Percentiles rank a stretch among this genome's conserved stretches.
Conservation (phyloP, 2,888 invertebrate species). For the Odontomyia ornata region DNA sequence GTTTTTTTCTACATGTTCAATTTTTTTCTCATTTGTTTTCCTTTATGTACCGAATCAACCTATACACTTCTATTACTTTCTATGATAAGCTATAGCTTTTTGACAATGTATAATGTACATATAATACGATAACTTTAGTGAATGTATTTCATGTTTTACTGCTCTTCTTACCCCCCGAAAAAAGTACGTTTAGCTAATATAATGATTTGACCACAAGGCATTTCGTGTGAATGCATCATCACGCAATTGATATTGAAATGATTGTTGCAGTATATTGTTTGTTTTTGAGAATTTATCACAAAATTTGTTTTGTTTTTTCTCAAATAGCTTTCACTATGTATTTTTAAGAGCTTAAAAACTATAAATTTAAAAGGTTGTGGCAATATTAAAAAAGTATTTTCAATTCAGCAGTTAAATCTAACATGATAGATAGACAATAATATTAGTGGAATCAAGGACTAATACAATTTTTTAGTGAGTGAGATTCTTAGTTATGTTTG, state of each 20-base stretch:
- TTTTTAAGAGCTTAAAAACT: too few relatives aligned
- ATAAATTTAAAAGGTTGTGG: too few relatives aligned
- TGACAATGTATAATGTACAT: slow-evolving; percentile 13
- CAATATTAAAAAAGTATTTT: too few relatives aligned
- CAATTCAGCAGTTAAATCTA: too few relatives aligned
- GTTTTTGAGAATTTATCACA: neutral
- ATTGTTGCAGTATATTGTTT: neutral
- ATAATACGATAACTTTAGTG: slow-evolving; percentile 18
- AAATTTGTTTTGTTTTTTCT: too few relatives aligned
- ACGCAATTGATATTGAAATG: neutral
- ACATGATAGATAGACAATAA: too few relatives aligned
- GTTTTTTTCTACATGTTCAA: too few relatives aligned
- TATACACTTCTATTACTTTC: neutral
- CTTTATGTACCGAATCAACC: neutral
- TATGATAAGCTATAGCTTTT: slow-evolving; percentile 25
- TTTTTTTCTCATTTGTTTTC: too few relatives aligned
- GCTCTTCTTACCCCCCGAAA: neutral
- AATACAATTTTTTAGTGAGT: too few relatives aligned
- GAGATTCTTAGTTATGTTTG: too few relatives aligned
- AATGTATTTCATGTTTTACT: slow-evolving; percentile 1
- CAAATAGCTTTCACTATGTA: too few relatives aligned
- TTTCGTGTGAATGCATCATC: slow-evolving; percentile 12
- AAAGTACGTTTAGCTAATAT: neutral
- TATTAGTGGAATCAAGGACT: too few relatives aligned
- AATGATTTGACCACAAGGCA: slow-evolving; percentile 3